Percentiles rank a stretch among this genome's conserved stretches.
Evolutionary conservation across 30 jellyfish, hydroid and myxozoan genomes (phyloP).

Genomic region (Mastigias papua): DNA sequence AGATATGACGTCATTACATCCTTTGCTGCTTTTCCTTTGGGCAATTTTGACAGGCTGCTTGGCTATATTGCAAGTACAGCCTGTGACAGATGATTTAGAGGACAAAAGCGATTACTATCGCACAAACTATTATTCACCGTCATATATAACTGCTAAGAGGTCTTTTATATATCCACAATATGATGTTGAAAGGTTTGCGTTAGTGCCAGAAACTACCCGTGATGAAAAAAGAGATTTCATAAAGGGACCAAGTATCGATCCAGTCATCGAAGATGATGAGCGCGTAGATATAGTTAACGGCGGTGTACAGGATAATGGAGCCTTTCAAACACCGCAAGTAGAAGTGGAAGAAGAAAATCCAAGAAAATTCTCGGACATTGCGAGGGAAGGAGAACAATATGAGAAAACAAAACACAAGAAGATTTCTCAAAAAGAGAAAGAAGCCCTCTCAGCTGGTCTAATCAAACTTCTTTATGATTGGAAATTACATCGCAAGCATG

Average conservation of each 20-base stretch:
- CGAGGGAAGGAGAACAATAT: slow-evolving; percentile 4
- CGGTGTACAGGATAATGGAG: slow-evolving; percentile 9
- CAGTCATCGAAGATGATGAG: slow-evolving; percentile 75
- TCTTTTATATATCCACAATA: slow-evolving; percentile 64
- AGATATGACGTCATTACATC: slow-evolving; percentile 14
- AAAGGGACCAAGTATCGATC: slow-evolving; percentile 95
- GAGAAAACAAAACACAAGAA: slow-evolving; percentile 34
- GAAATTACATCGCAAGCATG: slow-evolving; percentile 68
- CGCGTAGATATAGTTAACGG: slow-evolving; percentile 24
- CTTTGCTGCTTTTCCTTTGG: background rate
- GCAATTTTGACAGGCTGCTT: slow-evolving; percentile 7
- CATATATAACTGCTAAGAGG: slow-evolving; percentile 49
- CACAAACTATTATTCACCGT: slow-evolving; percentile 19
- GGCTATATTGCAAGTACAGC: slow-evolving; percentile 8
- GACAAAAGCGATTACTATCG: slow-evolving; percentile 23
- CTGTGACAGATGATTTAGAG: slow-evolving; percentile 59
- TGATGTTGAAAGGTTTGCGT: slow-evolving; percentile 52
- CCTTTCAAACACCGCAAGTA: slow-evolving; percentile 37
- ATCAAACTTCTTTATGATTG: slow-evolving; percentile 88
- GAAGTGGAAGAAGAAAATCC: slow-evolving; percentile 52
- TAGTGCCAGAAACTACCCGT: slow-evolving; percentile 48
- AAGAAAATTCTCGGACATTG: slow-evolving; percentile 28
- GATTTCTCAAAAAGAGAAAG: slow-evolving; percentile 71
- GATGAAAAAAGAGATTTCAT: slow-evolving; percentile 67
- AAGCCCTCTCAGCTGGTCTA: slow-evolving; percentile 80